These are phyloP conservation scores for Natrix natrix DNA, from an alignment of 2,797 vertebrate species.

Conservation along the genomic window DNA sequence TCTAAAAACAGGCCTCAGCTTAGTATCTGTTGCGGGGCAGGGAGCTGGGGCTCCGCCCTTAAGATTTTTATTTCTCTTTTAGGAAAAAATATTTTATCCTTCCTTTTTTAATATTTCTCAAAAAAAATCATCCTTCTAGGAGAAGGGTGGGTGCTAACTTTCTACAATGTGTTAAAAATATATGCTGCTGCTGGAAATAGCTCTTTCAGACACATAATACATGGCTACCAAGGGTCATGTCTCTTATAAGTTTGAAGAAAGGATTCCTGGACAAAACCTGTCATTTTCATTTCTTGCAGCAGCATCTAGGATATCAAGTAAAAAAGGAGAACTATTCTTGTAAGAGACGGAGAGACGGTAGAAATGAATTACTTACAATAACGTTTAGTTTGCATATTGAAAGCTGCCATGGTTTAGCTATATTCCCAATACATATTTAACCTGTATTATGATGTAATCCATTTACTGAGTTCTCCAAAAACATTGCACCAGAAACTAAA, in stretches of 20 bases:
- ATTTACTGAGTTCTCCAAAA: neutral
- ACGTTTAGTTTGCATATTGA: neutral
- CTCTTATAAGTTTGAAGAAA: neutral
- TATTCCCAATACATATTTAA: neutral
- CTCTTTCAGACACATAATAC: neutral
- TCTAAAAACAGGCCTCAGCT: no score
- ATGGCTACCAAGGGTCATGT: constrained; percentile 3
- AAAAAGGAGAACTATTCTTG: neutral
- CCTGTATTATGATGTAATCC: neutral
- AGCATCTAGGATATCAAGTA: neutral
- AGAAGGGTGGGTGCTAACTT: no score
- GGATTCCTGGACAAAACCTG: neutral
- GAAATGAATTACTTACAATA: neutral
- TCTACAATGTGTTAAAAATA: constrained; percentile 1
- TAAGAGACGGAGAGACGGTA: neutral
- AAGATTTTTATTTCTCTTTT: no score
- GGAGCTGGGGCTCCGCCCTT: no score
- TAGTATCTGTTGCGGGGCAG: no score
- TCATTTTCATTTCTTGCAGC: neutral
- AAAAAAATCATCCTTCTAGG: no score
- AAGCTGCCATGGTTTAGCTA: neutral
- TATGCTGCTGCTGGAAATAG: neutral
- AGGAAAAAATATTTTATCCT: no score
- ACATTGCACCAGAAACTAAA: neutral
- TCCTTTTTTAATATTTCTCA: no score